A percentile compares a stretch with the other conserved stretches of the same genome.
Conservation (phyloP, 53 echinoderm and acorn worm species). For the Echinometra lucunter region DNA sequence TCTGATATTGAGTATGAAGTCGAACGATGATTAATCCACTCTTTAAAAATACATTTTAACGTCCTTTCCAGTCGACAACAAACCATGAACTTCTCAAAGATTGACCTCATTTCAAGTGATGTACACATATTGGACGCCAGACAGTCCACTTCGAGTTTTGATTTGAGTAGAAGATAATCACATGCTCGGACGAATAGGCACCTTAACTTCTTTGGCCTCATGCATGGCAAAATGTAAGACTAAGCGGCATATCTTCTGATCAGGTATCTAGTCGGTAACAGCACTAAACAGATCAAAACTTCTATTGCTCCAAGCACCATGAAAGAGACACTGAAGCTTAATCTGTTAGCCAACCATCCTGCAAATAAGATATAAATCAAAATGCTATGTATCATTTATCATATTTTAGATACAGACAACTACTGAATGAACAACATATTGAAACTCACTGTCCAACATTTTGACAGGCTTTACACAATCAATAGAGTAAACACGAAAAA, state of each 20-base stretch:
- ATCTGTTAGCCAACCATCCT: conserved; percentile 10
- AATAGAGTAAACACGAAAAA: too few species aligned
- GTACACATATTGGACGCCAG: neutral
- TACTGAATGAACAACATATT: too few species aligned
- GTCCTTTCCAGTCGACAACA: too few species aligned
- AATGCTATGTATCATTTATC: too few species aligned
- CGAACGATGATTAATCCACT: too few species aligned
- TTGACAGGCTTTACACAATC: too few species aligned
- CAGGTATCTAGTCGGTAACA: conserved; percentile 12
- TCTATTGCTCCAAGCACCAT: conserved; percentile 36
- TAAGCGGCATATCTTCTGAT: neutral
- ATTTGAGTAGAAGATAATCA: neutral
- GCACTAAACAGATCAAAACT: neutral
- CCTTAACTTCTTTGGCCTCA: neutral
- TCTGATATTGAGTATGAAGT: too few species aligned
- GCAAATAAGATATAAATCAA: neutral
- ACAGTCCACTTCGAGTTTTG: neutral
- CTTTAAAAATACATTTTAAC: too few species aligned
- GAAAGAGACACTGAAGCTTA: conserved; percentile 32
- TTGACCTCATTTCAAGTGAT: neutral
- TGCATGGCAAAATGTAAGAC: neutral
- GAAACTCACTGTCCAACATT: too few species aligned
- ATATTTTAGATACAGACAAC: too few species aligned
- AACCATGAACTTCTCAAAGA: neutral
- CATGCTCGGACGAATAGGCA: neutral